Conservation (phyloP, 2,797 vertebrate species). For the Helostoma temminkii region DNA sequence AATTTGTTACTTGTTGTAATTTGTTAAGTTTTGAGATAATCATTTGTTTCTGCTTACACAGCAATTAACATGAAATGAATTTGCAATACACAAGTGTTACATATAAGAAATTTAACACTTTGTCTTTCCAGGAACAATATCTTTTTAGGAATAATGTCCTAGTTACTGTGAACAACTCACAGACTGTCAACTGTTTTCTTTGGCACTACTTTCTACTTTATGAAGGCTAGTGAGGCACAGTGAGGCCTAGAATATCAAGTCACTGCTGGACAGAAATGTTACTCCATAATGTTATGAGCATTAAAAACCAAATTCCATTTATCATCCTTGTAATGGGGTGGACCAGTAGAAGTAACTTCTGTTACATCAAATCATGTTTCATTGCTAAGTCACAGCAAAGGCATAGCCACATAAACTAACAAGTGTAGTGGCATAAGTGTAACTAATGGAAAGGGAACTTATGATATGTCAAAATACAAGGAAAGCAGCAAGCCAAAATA, state of each 20-base stretch:
- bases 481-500: constrained; percentile 28
- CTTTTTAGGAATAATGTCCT: constrained; percentile 41
- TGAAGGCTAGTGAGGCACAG: constrained; percentile 32
- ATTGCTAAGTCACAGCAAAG: background rate
- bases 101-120: constrained; percentile 11
- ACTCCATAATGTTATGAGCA: constrained; percentile 3
- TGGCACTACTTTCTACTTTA: constrained; percentile 28
- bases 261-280: constrained; percentile 26
- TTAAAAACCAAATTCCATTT: constrained; percentile 29
- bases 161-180: constrained; percentile 26
- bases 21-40: background rate
- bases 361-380: background rate
- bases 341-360: too few relatives aligned
- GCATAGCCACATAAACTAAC: too few relatives aligned
- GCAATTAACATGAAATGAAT: background rate
- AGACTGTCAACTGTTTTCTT: constrained; percentile 43
- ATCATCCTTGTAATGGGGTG: too few relatives aligned
- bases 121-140: constrained; percentile 48
- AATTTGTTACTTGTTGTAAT: too few relatives aligned
- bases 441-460: constrained; percentile 11
- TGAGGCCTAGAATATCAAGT: constrained; percentile 22
- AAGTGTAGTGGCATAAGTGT: background rate
- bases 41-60: background rate
- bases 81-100: background rate
- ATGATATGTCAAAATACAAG: constrained; percentile 20